Base-by-base conservation (phyloP, 1,140 invertebrate genomes). In the Drosophila willistoni region DNA sequence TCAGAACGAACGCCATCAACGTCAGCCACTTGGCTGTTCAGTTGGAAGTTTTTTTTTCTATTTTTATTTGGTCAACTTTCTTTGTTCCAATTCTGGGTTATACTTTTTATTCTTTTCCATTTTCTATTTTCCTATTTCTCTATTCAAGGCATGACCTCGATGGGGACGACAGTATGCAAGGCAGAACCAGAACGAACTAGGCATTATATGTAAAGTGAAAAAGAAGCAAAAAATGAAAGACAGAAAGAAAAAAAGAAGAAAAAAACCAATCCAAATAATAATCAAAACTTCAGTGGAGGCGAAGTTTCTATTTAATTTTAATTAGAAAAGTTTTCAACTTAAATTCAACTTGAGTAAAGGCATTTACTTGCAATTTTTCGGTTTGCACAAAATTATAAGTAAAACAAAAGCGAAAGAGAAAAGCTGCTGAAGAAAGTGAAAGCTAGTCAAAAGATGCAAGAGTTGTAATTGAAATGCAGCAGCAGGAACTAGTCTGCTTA, bases 241-340 rank as follows among this genome's bases (percentile, higher is more conserved):
- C 6, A 29, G 29, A 29, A 29, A 29, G 29, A 25, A 5, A 57
- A 3, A 55, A 42, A 62, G 51, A 62, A 71, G n/a, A 68, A 74
- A 83, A 39, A 36, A 59, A 36, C 55, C 57, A 89, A 66, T 79
- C 64, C 72, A 83, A 89, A 83, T 89, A 79, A 82, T 87, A 86
- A 86, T 86, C 83, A 83, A 83, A 87, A 87, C 79, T 83, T 89
- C 72, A 77, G 17, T 59, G 55, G 13, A 79, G 73, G 41, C 65
- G 59, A 89, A 79, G 67, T 89, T 83, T 89, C 77, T 89, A 89
- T 86, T 89, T 77, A 87, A 89, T 89, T 86, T 86, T 86, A 86
- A 86, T 86, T 86, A 86, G 84, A 86, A 86, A 86, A 86, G 79
- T 86, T 86, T 86, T 71, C 73, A 77, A 86, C 79, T 87, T 86